A percentile compares a stretch with the other conserved stretches of the same genome.
These are phyloP conservation scores for Troides aeacus DNA, from an alignment of 2,888 invertebrate species.

Conservation along the genomic window DNA sequence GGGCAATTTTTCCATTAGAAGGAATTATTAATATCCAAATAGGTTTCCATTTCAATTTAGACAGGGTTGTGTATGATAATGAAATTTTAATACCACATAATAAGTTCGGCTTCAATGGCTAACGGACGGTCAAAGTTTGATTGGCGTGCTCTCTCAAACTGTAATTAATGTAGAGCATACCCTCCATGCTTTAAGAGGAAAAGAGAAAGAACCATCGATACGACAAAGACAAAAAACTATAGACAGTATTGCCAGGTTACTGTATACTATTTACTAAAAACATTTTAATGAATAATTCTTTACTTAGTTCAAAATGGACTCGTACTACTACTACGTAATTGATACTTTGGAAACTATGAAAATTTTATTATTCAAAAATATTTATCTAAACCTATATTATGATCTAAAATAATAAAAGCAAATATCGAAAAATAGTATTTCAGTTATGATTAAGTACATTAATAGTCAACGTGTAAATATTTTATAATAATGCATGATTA, in stretches of 20 bases:
- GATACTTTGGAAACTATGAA: too few relatives aligned
- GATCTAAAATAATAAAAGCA: too few relatives aligned
- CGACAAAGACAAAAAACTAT: slow-evolving; percentile 17
- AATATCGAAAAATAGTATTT: too few relatives aligned
- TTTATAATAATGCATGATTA: neutral
- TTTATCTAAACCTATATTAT: neutral
- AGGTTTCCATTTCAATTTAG: slow-evolving; percentile 64
- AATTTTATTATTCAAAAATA: too few relatives aligned
- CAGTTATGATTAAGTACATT: too few relatives aligned
- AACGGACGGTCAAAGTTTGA: slow-evolving; percentile 77
- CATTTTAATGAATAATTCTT: neutral
- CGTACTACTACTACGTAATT: too few relatives aligned
- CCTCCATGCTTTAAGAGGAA: slow-evolving; percentile 58
- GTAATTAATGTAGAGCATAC: slow-evolving; percentile 74
- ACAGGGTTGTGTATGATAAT: slow-evolving; percentile 63
- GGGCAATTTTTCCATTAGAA: slow-evolving; percentile 49
- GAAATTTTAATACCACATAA: slow-evolving; percentile 77
- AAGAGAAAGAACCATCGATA: slow-evolving; percentile 49
- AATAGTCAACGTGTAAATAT: neutral
- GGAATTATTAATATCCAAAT: slow-evolving; percentile 46
- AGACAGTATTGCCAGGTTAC: slow-evolving; percentile 69
- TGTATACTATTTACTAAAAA: slow-evolving; percentile 51
- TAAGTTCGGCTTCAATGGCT: slow-evolving; percentile 74
- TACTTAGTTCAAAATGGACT: too few relatives aligned
- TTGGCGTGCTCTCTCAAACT: slow-evolving; percentile 74